Conservation (phyloP, 2,888 invertebrate species). For the Hetaerina titia region DNA sequence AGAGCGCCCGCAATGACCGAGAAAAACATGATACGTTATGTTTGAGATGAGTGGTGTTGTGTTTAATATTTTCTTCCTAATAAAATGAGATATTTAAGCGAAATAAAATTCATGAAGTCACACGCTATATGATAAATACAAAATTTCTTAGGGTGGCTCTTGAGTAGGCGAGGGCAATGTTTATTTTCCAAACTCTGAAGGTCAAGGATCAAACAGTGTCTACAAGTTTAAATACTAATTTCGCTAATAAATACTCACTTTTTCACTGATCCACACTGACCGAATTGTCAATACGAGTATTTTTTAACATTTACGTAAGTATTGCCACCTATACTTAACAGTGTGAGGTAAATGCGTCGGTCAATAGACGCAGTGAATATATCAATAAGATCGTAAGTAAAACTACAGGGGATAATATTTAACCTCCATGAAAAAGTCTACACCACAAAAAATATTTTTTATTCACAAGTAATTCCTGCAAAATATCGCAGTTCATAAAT, state of each 20-base stretch:
- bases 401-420: background rate
- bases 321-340: constrained; percentile 39
- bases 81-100: background rate
- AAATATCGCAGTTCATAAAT: background rate
- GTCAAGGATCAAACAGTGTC: background rate
- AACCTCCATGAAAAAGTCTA: background rate
- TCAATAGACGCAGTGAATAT: background rate
- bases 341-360: constrained; percentile 39
- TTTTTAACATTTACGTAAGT: constrained; percentile 19
- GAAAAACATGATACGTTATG: background rate
- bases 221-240: background rate
- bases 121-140: background rate
- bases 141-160: background rate
- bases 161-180: background rate
- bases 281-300: background rate
- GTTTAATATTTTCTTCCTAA: background rate
- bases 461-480: background rate
- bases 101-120: background rate
- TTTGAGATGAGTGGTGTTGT: background rate
- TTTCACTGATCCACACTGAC: constrained; percentile 21
- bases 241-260: background rate
- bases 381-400: background rate
- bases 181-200: background rate
- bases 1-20: background rate
- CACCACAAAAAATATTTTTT: background rate